phyloP scores from a whole-genome alignment of 2,888 invertebrate species.

The Bimastos eiseni region DNA sequence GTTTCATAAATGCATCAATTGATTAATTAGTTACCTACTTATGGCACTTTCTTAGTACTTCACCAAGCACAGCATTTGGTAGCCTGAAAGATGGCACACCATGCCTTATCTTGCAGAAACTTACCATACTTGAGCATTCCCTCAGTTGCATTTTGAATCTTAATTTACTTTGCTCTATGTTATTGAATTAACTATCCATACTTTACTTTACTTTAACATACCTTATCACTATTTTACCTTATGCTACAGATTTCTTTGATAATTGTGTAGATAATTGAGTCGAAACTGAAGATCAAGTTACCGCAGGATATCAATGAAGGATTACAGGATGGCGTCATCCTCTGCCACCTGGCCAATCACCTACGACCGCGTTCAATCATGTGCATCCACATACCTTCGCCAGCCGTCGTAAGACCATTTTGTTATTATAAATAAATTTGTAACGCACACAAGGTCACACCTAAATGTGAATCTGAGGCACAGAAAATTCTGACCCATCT shows the following conservation, averaged over 20 bases:
- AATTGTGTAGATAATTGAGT: conserved; percentile 75
- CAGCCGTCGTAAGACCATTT: conserved; percentile 56
- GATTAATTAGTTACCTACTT: background rate
- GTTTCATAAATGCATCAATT: background rate
- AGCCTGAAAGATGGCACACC: background rate
- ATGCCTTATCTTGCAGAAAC: background rate
- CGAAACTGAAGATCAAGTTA: conserved; percentile 83
- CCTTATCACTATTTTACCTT: background rate
- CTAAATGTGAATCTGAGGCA: too few relatives aligned
- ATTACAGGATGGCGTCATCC: conserved; percentile 85
- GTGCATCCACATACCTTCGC: conserved; percentile 84
- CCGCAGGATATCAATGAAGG: conserved; percentile 78
- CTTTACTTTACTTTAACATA: background rate
- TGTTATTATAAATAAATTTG: background rate
- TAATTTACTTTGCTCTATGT: background rate
- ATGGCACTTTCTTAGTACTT: background rate
- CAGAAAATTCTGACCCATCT: too few relatives aligned
- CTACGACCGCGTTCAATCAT: conserved; percentile 86
- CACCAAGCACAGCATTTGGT: background rate
- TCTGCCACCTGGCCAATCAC: conserved; percentile 91
- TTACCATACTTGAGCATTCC: background rate
- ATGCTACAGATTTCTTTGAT: background rate
- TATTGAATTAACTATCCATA: background rate
- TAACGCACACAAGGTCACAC: too few relatives aligned
- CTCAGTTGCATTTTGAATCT: background rate